Conservation (phyloP, 1,140 invertebrate genomes). For the Zaprionus tsacasi region DNA sequence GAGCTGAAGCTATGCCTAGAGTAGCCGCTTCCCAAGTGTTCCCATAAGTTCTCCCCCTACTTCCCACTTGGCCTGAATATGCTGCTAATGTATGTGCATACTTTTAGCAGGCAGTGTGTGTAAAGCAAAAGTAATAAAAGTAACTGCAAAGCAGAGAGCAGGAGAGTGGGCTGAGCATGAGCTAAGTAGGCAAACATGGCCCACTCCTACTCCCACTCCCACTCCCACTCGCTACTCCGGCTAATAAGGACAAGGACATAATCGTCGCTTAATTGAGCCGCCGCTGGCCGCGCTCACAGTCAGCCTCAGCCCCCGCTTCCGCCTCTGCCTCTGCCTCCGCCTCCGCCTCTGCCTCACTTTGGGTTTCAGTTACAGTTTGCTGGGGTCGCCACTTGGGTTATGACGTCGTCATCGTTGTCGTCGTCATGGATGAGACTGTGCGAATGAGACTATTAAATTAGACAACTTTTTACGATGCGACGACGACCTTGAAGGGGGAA, state of each 20-base stretch:
- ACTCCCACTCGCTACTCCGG: neutral
- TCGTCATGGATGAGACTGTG: slow-evolving; percentile 15
- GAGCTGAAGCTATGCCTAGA: neutral
- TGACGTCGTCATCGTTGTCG: slow-evolving; percentile 19
- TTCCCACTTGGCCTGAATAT: neutral
- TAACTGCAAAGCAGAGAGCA: neutral
- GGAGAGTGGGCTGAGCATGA: neutral
- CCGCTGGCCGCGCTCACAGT: neutral
- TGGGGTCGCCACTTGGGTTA: neutral
- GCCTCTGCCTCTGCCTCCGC: too few relatives aligned
- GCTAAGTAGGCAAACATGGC: neutral
- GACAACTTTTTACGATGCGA: slow-evolving; percentile 44
- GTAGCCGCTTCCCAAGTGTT: neutral
- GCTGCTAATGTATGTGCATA: neutral
- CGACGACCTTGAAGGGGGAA: slow-evolving; percentile 60
- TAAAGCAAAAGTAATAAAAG: neutral
- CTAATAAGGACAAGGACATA: slow-evolving; percentile 5
- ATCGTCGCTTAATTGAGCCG: slow-evolving; percentile 22
- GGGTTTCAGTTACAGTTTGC: neutral
- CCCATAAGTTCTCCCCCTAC: neutral
- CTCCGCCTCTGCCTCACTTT: neutral
- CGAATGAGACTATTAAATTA: slow-evolving; percentile 41
- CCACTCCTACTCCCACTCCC: neutral
- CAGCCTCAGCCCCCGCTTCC: too few relatives aligned
- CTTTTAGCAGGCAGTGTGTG: slow-evolving; percentile 2